Percentiles rank a stretch among this genome's conserved stretches.
phyloP scores from a whole-genome alignment of 35 echinoderm and acorn worm species.

The Amphiura filiformis region DNA sequence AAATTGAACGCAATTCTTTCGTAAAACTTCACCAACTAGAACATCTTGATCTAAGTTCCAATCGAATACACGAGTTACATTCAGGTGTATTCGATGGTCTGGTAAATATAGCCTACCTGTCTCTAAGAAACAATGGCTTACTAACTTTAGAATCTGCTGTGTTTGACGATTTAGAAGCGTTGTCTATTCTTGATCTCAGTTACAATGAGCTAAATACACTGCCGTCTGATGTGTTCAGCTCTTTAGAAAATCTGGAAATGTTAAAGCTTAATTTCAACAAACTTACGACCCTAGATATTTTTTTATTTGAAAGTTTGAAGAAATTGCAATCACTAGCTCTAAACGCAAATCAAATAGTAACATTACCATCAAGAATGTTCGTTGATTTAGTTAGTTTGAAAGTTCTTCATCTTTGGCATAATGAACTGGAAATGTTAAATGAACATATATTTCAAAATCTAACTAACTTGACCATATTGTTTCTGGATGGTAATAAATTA shows the following conservation, averaged over 20 bases:
- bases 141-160: background rate
- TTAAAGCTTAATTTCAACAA: background rate
- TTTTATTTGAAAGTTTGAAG: too few species aligned
- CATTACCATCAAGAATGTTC: too few species aligned
- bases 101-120: background rate
- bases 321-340: too few species aligned
- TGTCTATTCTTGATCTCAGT: background rate
- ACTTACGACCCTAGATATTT: background rate
- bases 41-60: background rate
- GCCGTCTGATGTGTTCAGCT: background rate
- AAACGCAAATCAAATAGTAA: too few species aligned
- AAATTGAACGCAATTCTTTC: background rate
- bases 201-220: background rate
- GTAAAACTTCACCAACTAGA: background rate
- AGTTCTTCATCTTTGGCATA: too few species aligned
- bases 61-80: background rate
- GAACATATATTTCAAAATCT: too few species aligned
- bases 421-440: too few species aligned
- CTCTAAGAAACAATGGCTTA: background rate
- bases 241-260: background rate
- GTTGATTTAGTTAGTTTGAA: too few species aligned
- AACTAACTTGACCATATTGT: too few species aligned
- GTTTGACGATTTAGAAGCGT: background rate
- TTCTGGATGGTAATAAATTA: too few species aligned
- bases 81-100: background rate